Conservation (phyloP, 2,888 invertebrate genomes). For the Hydriomena furcata region DNA sequence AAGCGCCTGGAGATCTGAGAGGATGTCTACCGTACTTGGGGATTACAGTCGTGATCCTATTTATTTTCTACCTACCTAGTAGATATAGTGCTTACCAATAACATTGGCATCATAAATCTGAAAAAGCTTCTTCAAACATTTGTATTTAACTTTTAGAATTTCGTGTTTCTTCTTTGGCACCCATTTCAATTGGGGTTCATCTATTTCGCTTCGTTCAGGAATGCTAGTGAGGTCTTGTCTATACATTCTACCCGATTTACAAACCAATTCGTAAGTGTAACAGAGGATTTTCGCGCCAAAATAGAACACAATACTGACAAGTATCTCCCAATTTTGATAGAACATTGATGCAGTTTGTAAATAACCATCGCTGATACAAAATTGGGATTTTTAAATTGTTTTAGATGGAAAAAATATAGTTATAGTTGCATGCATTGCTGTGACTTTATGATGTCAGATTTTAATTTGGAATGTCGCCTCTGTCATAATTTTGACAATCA, state of each 20-base stretch:
- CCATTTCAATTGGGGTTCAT: constrained; percentile 59
- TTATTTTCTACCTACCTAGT: neutral
- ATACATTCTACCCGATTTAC: constrained; percentile 17
- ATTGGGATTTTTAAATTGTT: constrained; percentile 34
- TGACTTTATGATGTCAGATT: constrained; percentile 48
- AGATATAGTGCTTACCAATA: constrained; percentile 44
- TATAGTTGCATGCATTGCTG: constrained; percentile 52
- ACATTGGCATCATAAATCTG: constrained; percentile 75
- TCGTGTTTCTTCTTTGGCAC: constrained; percentile 77
- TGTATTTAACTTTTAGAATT: constrained; percentile 73
- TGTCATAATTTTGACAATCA: neutral
- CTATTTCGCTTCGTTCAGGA: constrained; percentile 59
- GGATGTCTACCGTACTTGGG: too few species aligned
- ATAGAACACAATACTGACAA: constrained; percentile 56
- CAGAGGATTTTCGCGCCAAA: constrained; percentile 60
- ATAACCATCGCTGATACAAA: constrained; percentile 62
- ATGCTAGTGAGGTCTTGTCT: constrained; percentile 51
- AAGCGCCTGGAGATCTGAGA: too few species aligned
- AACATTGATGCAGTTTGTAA: constrained; percentile 27
- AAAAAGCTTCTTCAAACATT: constrained; percentile 73
- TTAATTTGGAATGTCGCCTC: neutral
- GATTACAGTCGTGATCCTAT: too few species aligned
- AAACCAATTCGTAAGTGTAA: constrained; percentile 12
- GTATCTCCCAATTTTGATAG: constrained; percentile 60
- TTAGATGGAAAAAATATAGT: constrained; percentile 29